These are phyloP conservation scores for Chlorodrepanis virens DNA, from an alignment of 2,113 vertebrate genomes.

Conservation along the genomic window DNA sequence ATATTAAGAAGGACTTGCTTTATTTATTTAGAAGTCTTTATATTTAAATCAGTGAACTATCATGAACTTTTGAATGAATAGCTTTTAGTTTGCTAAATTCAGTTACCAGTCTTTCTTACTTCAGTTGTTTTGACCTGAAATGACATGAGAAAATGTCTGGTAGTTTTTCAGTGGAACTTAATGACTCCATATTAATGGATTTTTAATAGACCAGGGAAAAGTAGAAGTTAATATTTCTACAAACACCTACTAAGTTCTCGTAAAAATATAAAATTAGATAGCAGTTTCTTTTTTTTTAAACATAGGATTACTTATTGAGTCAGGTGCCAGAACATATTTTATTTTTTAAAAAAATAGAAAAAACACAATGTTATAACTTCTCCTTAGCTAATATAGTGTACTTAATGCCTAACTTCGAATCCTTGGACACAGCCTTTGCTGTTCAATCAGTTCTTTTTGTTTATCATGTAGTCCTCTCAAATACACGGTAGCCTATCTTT, in stretches of 20 bases:
- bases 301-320: not conserved
- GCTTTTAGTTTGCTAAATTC: not conserved
- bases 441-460: not conserved
- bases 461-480: not conserved
- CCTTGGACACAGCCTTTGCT: not conserved
- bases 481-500: accelerated
- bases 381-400: not conserved
- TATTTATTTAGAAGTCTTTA: not conserved
- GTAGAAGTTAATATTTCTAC: not conserved
- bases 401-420: not conserved
- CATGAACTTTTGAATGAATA: not conserved
- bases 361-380: not conserved
- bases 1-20: not conserved
- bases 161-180: not conserved
- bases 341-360: no score
- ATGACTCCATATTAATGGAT: not conserved
- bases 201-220: not conserved
- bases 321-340: not conserved
- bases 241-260: not conserved
- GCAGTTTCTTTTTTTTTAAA: not conserved
- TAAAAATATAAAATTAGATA: not conserved
- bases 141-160: not conserved
- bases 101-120: not conserved
- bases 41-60: not conserved
- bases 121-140: not conserved